Conservation (phyloP, 2,888 invertebrate genomes). For the Pheosia gnoma region DNA sequence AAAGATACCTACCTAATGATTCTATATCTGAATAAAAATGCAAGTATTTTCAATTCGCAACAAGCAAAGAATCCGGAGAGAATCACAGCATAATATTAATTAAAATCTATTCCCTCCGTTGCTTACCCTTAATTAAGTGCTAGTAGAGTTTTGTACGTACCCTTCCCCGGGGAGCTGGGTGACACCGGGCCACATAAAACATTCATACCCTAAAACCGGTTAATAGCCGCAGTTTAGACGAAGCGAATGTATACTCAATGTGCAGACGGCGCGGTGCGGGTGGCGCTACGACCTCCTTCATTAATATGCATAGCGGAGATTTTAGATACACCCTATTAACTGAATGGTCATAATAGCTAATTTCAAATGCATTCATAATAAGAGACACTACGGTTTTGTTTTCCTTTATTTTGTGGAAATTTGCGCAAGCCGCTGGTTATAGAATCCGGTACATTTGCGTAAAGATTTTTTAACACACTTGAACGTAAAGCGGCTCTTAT, state of each 20-base stretch:
- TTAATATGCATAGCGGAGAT: constrained; percentile 16
- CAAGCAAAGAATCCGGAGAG: constrained; percentile 52
- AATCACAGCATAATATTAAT: constrained; percentile 71
- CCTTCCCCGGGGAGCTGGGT: constrained; percentile 61
- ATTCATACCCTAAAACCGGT: constrained; percentile 71
- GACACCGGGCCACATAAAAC: constrained; percentile 71
- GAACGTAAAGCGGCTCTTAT: no score
- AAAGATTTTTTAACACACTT: no score
- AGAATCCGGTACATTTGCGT: no score
- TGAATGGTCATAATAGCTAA: constrained; percentile 2
- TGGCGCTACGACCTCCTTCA: constrained; percentile 18
- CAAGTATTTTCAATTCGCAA: constrained; percentile 52
- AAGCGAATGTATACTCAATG: constrained; percentile 33
- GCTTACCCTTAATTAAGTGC: constrained; percentile 79
- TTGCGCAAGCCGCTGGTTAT: no score
- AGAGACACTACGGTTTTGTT: no score
- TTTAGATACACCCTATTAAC: constrained; percentile 2
- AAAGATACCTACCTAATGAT: no score
- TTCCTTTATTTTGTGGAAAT: no score
- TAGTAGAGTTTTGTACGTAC: constrained; percentile 67
- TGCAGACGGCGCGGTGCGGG: constrained; percentile 3
- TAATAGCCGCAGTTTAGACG: constrained; percentile 74
- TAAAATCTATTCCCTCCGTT: constrained; percentile 72
- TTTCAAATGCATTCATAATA: not conserved
- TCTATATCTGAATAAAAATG: not conserved